Evolutionary conservation across 2,888 invertebrate species (phyloP).

Genomic region (Blastobasis lacticolella): DNA sequence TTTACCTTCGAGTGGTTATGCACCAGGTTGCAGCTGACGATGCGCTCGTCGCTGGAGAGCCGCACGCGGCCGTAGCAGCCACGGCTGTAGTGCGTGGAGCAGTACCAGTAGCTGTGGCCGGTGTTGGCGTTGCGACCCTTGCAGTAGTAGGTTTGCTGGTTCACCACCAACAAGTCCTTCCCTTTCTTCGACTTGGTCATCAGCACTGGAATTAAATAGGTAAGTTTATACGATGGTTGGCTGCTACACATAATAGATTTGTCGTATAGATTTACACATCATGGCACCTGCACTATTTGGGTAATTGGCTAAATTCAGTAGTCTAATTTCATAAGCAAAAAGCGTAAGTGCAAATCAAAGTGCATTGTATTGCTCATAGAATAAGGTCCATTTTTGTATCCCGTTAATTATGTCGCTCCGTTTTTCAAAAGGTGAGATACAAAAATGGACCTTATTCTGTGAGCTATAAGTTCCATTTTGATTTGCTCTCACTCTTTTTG

Average conservation of each 20-base stretch:
- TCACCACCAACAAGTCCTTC: neutral
- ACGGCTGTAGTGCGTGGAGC: slow-evolving; percentile 6
- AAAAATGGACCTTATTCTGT: too few relatives aligned
- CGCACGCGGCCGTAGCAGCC: slow-evolving; percentile 7
- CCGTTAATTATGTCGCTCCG: too few relatives aligned
- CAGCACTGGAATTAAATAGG: neutral
- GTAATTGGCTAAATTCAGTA: too few relatives aligned
- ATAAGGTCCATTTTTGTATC: too few relatives aligned
- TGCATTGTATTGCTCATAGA: too few relatives aligned
- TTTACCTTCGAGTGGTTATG: neutral
- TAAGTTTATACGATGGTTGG: neutral
- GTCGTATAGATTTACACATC: neutral
- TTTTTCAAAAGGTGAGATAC: too few relatives aligned
- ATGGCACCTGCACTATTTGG: neutral
- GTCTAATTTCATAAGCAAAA: too few relatives aligned
- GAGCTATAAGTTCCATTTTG: too few relatives aligned
- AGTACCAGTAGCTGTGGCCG: slow-evolving; percentile 6
- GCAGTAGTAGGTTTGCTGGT: neutral
- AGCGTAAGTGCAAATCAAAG: too few relatives aligned
- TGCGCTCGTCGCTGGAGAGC: neutral
- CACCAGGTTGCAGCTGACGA: neutral
- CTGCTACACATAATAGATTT: neutral
- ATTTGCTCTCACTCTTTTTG: too few relatives aligned
- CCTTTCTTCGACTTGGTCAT: neutral
- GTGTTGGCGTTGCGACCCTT: neutral